Base-by-base conservation (phyloP, 1,140 invertebrate genomes). In the Mesaphorura yosii region DNA sequence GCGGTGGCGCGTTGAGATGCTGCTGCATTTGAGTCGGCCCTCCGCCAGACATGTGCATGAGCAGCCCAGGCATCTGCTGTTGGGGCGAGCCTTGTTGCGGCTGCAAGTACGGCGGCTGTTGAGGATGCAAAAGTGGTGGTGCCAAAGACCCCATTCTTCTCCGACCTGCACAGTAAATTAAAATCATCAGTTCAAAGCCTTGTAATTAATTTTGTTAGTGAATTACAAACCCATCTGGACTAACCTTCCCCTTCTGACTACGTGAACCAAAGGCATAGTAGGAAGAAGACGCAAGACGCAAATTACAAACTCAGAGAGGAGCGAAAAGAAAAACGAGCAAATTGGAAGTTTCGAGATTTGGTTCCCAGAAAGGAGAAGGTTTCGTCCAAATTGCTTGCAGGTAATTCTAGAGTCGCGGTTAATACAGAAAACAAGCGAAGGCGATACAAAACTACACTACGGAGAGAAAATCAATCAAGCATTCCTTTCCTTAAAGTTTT, bases 1-100 rank as follows among this genome's bases (percentile, higher is more conserved):
- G n/a, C 10, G 31, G 10, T 42, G 62, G 60, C 20, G 59, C 64
- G 17, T 57, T 28, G 38, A 59, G 40, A 55, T 64, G 58, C 50
- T 52, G 48, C 28, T 54, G 55, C 17, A 45, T 39, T 38, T 58
- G 62, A 17, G 57, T 51, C 28, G 69, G 68, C 45, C 66, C 57
- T 25, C 66, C 55, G 23, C 68, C 57, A 3, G 68, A 67, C 6
- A 69, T 68, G 69, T 23, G 64, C 66, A 68, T 66, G 12, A 69
- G 68, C n/a, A 40, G 40, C 25, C 20, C 48, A 15, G 58, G 49
- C 15, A 60, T 49, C 6, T 65, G 58, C 20, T 61, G 65, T 22
- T 60, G 63, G 22, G 66, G 62, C 23, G 67, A 63, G 15, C 66
- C 66, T n/a, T 66, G 59, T 48, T 68, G 66, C 15, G 67, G 66